Base-by-base conservation (phyloP, 1,140 invertebrate genomes). In the Aleiodes sp. region DNA sequence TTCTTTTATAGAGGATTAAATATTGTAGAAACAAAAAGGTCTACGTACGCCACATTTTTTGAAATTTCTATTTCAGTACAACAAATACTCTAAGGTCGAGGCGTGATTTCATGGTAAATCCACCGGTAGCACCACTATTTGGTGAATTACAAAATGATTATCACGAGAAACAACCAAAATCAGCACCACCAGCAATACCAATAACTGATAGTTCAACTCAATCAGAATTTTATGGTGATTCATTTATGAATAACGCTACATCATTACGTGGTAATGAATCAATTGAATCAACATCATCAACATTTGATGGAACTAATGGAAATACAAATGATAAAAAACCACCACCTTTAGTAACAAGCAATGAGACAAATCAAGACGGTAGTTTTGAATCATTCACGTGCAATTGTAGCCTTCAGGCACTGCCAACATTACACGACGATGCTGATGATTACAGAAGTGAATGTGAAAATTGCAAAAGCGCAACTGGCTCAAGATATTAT, bases 381-480 rank as follows among this genome's bases (percentile, higher is more conserved):
- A 86, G 84, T 60, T 85, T 86, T 60, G 85, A 86, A 68, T 86
- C 84, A 9, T 82, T 84, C 3, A 80, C 83, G 9, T 87, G 85
- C 65, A 84, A 81, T 26, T 87, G 86, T 41, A 85, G 80, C 29
- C 81, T 83, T 73, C 85, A 86, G 76, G 83, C 80, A 21, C 70
- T 85, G 31, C 81, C 84, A 65, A 82, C 84, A 31, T 68, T 86
- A 24, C 83, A 86, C 59, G 91, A 91, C 66, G 87, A 91, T 56
- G 87, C 88, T 16, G 91, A 93, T 75, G 92, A 93, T 82, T 93
- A 93, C 78, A 87, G 92, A 41, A 93, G 91, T 80, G 93, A 94
- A 81, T 94, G 93, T 82, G 92, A 94, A 82, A 94, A 94, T 84
- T 94, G 93, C 83, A 93, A 94, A 81, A 91, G 90, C 60, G 89